Base-by-base conservation (phyloP, 2,113 vertebrate genomes). In the Mus spicilegus region DNA sequence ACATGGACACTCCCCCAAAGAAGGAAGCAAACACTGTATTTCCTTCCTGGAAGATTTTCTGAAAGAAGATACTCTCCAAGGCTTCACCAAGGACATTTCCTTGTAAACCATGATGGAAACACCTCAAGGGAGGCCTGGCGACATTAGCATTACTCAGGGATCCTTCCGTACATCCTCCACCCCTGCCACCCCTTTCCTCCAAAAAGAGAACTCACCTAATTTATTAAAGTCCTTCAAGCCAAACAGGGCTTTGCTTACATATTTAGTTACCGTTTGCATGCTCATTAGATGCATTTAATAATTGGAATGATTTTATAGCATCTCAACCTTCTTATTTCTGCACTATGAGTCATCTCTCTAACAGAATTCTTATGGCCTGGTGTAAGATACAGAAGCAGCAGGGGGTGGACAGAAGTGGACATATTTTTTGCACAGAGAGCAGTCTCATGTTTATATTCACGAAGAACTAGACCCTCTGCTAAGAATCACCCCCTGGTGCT, bases 301-400 rank as follows among this genome's bases (percentile, higher is more conserved):
- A 96, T 75, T 94, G 75, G 67, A 78, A 97, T 91, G 92, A 93
- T 89, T 97, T 95, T 96, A 90, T 89, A 96, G 63, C 63, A 84
- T 80, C 89, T 93, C 76, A 84, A 92, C 63, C 80, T 87, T 95
- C 78, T 76, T 75, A 33, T 58, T 92, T 95, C 89, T 49, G 80
- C 20, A 73, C 54, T 26, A 39, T 1, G 28, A 51, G 54, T 73
- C 63, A 70, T 49, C 73, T 72, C 86, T 90, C 85, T 89, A 90
- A 78, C 80, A 76, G 85, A n/a, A 84, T 87, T 90, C 61, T 46
- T 88, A 16, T 42, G 20, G 78, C 51, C 82, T 7, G 0, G 51
- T 87, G 7, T 77, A 84, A 90, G 90, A 63, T 51, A 69, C 30
- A 33, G 58, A 90, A 65, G 24, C 42, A 76, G 26, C 22, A 72